Evolutionary conservation across 2,888 invertebrate species (phyloP).

Genomic region (Ariolimax columbianus): DNA sequence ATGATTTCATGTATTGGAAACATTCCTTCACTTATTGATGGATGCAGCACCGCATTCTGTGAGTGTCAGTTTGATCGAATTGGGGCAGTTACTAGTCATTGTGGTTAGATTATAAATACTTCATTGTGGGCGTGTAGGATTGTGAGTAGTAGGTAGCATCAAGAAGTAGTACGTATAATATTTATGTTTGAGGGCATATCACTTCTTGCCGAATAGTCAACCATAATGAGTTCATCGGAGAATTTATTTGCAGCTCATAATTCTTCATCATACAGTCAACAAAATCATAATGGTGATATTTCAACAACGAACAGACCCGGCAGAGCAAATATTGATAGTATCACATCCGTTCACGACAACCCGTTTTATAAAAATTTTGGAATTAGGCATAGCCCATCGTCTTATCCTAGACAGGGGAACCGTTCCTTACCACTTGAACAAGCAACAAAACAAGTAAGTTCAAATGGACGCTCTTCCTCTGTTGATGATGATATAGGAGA

Average conservation of each 20-base stretch:
- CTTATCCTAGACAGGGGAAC: background rate
- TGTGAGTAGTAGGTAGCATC: background rate
- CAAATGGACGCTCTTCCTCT: constrained; percentile 7
- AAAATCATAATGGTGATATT: constrained; percentile 27
- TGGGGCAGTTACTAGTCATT: background rate
- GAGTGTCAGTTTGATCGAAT: background rate
- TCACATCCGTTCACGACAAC: constrained; percentile 57
- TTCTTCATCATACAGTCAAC: constrained; percentile 23
- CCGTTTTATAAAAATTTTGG: constrained; percentile 61
- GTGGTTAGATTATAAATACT: background rate
- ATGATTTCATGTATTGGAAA: background rate
- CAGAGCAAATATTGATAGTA: constrained; percentile 50
- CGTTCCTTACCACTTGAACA: background rate
- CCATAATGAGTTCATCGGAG: background rate
- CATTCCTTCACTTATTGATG: background rate
- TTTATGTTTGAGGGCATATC: background rate
- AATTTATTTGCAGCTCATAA: constrained; percentile 37
- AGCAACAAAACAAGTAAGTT: background rate
- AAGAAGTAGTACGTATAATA: background rate
- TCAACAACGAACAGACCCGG: background rate
- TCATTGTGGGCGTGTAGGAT: background rate
- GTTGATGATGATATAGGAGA: constrained; percentile 60
- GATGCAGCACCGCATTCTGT: too few species aligned
- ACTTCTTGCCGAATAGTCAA: background rate
- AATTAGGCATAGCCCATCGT: constrained; percentile 32